A percentile compares a stretch with the other conserved stretches of the same genome.
Evolutionary conservation across 2,888 invertebrate genomes (phyloP).

Genomic region (Syrphus vitripennis): DNA sequence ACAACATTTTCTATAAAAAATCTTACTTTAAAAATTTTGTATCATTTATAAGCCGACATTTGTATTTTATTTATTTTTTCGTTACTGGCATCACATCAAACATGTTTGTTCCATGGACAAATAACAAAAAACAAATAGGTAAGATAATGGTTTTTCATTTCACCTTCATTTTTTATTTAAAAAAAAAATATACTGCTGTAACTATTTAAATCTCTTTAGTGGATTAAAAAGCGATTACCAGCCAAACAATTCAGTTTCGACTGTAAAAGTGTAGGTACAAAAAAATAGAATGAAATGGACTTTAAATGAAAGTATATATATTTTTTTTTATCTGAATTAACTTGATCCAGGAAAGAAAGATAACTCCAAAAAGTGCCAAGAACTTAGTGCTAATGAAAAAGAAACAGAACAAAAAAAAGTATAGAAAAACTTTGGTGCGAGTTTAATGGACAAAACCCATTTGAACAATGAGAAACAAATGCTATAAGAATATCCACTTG

Average conservation of each 20-base stretch:
- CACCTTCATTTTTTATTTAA: neutral
- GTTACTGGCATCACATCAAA: too few species aligned
- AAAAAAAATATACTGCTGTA: neutral
- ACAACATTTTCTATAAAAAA: too few species aligned
- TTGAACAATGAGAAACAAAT: constrained; percentile 26
- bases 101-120: neutral
- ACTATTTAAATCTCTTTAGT: constrained; percentile 3
- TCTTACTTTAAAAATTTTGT: too few species aligned
- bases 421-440: constrained; percentile 6
- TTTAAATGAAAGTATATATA: neutral
- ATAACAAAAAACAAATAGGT: neutral
- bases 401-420: neutral
- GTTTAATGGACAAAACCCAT: constrained; percentile 20
- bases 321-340: neutral
- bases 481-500: neutral
- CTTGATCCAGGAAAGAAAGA: neutral
- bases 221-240: neutral
- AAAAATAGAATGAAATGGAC: constrained; percentile 1
- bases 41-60: too few species aligned
- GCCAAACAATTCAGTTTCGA: neutral
- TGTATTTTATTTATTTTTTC: too few species aligned
- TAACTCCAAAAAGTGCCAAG: constrained; percentile 1
- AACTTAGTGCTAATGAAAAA: constrained; percentile 19
- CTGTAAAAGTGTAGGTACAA: too few species aligned
- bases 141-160: too few species aligned